Percentiles rank a stretch among this genome's conserved stretches.
Conservation (phyloP, 1,140 invertebrate genomes). For the Eriocheir sinensis region DNA sequence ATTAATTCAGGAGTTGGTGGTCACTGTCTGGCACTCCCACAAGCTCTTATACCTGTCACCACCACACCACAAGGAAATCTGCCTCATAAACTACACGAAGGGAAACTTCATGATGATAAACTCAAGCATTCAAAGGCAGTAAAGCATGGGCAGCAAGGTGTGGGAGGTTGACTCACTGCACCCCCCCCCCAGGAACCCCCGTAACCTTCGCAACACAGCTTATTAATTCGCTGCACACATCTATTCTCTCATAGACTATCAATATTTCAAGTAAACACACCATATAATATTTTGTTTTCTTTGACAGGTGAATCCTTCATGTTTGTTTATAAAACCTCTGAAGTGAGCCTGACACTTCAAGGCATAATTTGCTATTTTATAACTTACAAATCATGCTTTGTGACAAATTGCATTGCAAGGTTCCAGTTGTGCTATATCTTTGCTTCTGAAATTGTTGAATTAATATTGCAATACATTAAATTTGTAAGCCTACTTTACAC, state of each 20-base stretch:
- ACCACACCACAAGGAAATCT: neutral
- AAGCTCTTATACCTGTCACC: neutral
- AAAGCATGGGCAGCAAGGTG: neutral
- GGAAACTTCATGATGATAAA: neutral
- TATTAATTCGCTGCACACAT: neutral
- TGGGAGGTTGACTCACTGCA: neutral
- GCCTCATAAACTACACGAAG: neutral
- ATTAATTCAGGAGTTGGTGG: neutral
- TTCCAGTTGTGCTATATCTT: no score
- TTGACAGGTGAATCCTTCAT: neutral
- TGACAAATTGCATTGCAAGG: no score
- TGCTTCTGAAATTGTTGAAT: no score
- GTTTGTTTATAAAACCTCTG: neutral
- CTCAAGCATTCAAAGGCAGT: neutral
- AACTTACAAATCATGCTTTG: no score
- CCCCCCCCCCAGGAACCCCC: no score
- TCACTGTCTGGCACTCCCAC: neutral
- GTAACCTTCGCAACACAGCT: neutral
- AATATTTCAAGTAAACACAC: slow-evolving; percentile 6
- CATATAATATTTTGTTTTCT: neutral
- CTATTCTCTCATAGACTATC: neutral
- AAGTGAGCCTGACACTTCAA: neutral
- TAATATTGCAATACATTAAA: no score
- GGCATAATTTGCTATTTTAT: neutral
- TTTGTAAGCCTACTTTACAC: no score